Percentiles rank a stretch among this genome's conserved stretches.
phyloP scores from a whole-genome alignment of 2,797 vertebrate species.

The Chaetophractus vellerosus region DNA sequence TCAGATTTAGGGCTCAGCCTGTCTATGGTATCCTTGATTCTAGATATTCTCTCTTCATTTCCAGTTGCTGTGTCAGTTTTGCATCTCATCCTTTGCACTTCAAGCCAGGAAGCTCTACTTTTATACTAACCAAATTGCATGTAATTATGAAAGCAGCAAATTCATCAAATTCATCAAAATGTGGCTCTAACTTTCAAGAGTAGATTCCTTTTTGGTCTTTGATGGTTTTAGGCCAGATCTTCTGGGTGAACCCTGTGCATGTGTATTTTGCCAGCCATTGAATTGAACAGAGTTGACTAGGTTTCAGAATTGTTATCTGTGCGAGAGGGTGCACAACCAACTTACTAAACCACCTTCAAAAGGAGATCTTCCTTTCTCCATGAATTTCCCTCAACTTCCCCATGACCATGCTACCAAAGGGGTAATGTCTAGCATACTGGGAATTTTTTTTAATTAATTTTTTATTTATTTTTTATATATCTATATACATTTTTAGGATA shows the following conservation, averaged over 20 bases:
- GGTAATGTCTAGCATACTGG: too few species aligned
- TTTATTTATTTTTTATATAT: too few species aligned
- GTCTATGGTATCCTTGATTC: background rate
- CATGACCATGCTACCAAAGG: background rate
- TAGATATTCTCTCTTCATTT: background rate
- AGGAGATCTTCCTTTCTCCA: background rate
- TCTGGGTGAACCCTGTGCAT: background rate
- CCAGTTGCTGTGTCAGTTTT: background rate
- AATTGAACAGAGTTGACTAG: background rate
- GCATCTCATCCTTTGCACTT: background rate
- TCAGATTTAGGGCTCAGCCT: background rate
- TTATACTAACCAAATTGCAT: background rate
- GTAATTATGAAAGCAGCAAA: background rate
- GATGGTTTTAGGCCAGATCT: background rate
- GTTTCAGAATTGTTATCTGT: background rate
- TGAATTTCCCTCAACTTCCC: background rate
- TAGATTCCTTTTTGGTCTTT: background rate
- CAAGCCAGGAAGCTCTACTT: background rate
- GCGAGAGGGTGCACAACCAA: background rate
- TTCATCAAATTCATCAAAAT: background rate
- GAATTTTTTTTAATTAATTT: too few species aligned
- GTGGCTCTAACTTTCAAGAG: background rate
- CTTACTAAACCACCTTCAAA: accelerated
- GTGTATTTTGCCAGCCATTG: background rate
- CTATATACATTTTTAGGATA: too few species aligned